phyloP scores from a whole-genome alignment of 2,888 invertebrate genomes.

The Drosophila birchii region DNA sequence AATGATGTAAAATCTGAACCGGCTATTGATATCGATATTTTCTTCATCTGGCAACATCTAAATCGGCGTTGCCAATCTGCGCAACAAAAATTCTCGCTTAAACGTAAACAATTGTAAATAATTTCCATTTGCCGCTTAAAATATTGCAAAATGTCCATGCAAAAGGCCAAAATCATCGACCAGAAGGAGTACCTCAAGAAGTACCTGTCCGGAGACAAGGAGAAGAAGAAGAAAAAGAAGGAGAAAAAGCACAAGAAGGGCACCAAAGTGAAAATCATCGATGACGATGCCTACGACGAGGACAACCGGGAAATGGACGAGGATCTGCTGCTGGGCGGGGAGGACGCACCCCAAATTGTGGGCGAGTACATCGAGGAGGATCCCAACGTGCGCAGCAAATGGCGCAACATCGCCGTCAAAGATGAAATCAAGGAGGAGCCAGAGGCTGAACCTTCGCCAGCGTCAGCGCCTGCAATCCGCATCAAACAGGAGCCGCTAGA shows the following conservation, averaged over 20 bases:
- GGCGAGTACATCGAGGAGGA: constrained; percentile 93
- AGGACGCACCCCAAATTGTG: constrained; percentile 96
- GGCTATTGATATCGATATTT: too few relatives aligned
- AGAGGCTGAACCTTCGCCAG: constrained; percentile 8
- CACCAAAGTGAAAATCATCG: constrained; percentile 90
- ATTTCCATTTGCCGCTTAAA: not conserved
- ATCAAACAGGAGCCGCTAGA: constrained; percentile 51
- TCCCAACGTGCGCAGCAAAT: constrained; percentile 86
- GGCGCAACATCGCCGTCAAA: constrained; percentile 82
- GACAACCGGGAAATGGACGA: constrained; percentile 85
- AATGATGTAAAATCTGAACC: too few relatives aligned
- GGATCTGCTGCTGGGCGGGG: constrained; percentile 89
- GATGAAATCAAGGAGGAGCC: constrained; percentile 61
- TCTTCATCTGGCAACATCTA: too few relatives aligned
- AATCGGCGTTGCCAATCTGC: too few relatives aligned
- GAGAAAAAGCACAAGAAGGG: constrained; percentile 63
- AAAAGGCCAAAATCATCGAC: constrained; percentile 85
- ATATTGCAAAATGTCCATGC: constrained; percentile 65
- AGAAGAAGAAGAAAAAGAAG: constrained; percentile 87
- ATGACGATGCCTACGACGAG: constrained; percentile 89
- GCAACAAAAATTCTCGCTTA: too few relatives aligned
- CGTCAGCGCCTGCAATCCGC: constrained; percentile 17
- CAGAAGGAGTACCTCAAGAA: constrained; percentile 93
- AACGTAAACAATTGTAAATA: constrained; percentile 1
- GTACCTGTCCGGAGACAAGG: constrained; percentile 88